Evolutionary conservation across 2,113 vertebrate genomes (phyloP).

Genomic region (Ceyx melanurus): DNA sequence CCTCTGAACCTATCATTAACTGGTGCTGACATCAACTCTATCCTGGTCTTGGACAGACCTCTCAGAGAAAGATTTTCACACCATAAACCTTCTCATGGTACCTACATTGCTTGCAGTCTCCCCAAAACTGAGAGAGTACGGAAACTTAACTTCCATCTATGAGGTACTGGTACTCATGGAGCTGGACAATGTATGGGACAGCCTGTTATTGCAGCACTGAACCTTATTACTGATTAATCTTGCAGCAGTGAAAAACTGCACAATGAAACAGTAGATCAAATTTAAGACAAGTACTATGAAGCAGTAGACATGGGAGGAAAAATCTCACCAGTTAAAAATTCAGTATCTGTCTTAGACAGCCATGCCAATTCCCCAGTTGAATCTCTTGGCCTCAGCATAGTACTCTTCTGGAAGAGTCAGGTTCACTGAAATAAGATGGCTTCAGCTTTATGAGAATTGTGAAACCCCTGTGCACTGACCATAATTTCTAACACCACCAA

Average conservation of each 20-base stretch:
- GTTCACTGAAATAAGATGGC: neutral
- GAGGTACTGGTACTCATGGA: accelerated
- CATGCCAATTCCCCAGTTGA: neutral
- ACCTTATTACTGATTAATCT: neutral
- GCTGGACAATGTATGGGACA: neutral
- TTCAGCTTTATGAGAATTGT: neutral
- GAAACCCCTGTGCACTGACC: neutral
- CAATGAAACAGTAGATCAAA: neutral
- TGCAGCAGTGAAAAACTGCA: neutral
- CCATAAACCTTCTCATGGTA: neutral
- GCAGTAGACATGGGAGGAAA: accelerated
- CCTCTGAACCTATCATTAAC: neutral
- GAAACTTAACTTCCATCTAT: neutral
- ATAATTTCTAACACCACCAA: neutral
- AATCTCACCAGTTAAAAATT: neutral
- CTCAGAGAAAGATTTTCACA: neutral
- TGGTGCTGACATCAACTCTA: neutral
- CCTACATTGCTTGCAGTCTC: neutral
- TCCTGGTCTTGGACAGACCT: neutral
- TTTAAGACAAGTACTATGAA: neutral
- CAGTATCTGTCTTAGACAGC: neutral
- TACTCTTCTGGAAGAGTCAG: neutral
- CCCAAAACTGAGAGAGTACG: neutral
- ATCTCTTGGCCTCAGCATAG: neutral
- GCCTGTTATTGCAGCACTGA: neutral